Percentiles rank a stretch among this genome's conserved stretches.
phyloP scores from a whole-genome alignment of 2,113 vertebrate genomes.

The Podocnemis expansa region DNA sequence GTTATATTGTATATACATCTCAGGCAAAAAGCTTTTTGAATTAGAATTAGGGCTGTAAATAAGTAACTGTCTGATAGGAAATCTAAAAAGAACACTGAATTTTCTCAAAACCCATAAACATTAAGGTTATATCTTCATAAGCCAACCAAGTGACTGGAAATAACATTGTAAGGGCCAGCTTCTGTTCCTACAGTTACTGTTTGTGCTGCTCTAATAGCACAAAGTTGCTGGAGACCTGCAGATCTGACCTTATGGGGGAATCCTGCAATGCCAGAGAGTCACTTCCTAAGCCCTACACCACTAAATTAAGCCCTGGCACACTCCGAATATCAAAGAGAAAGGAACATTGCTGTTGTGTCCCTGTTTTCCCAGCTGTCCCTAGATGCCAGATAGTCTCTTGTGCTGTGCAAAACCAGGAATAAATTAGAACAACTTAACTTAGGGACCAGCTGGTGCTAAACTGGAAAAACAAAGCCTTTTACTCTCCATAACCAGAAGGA shows the following conservation, averaged over 20 bases:
- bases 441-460: background rate
- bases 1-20: background rate
- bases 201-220: background rate
- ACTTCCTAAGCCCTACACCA: background rate
- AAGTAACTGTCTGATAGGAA: background rate
- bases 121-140: background rate
- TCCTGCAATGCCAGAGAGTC: background rate
- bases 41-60: background rate
- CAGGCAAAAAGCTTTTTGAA: background rate
- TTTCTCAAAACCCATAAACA: background rate
- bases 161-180: fast-evolving
- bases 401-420: background rate
- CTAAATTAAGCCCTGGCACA: background rate
- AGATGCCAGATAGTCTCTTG: background rate
- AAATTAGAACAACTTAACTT: fast-evolving
- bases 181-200: background rate
- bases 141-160: background rate
- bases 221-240: background rate
- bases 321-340: background rate
- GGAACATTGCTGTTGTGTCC: background rate
- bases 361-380: background rate
- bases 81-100: background rate
- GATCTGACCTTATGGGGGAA: background rate
- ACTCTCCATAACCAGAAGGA: background rate
- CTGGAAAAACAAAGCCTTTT: background rate